phyloP scores from a whole-genome alignment of 2,797 vertebrate species.

The Dallia pectoralis region DNA sequence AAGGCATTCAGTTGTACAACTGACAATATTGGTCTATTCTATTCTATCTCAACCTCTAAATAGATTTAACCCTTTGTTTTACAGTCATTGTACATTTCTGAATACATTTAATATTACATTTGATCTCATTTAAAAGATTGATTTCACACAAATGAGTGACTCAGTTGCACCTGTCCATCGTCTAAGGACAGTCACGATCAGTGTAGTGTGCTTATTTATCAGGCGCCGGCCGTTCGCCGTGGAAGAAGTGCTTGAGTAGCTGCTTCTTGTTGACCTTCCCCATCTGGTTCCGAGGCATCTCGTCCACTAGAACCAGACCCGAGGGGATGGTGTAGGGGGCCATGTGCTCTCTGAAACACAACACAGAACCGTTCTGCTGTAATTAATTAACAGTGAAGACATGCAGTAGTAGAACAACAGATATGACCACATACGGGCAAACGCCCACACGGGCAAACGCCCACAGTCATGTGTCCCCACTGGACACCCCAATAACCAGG shows the following conservation, averaged over 20 bases:
- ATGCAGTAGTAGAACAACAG: slow-evolving; percentile 12
- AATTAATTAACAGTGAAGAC: slow-evolving; percentile 31
- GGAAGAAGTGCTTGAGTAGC: slow-evolving; percentile 81
- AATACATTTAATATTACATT: no score
- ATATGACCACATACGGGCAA: not conserved
- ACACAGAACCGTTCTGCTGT: not conserved
- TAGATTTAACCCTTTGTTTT: no score
- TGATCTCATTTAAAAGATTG: no score
- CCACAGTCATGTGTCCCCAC: not conserved
- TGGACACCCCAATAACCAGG: slow-evolving; percentile 60
- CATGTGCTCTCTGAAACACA: slow-evolving; percentile 80
- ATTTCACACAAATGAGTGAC: no score
- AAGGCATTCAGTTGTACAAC: no score
- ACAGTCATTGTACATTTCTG: no score
- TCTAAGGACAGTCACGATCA: no score
- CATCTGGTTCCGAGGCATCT: slow-evolving; percentile 94
- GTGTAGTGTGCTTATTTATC: not conserved
- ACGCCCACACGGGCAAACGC: slow-evolving; percentile 25
- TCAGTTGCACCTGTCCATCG: no score
- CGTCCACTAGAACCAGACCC: slow-evolving; percentile 85
- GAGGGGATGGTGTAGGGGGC: slow-evolving; percentile 82
- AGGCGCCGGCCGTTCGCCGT: slow-evolving; percentile 22
- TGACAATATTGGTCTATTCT: no score
- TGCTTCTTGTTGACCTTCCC: slow-evolving; percentile 96
- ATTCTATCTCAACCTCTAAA: no score